These are phyloP conservation scores for Pectinophora gossypiella DNA, from an alignment of 1,140 invertebrate species.

Conservation along the genomic window DNA sequence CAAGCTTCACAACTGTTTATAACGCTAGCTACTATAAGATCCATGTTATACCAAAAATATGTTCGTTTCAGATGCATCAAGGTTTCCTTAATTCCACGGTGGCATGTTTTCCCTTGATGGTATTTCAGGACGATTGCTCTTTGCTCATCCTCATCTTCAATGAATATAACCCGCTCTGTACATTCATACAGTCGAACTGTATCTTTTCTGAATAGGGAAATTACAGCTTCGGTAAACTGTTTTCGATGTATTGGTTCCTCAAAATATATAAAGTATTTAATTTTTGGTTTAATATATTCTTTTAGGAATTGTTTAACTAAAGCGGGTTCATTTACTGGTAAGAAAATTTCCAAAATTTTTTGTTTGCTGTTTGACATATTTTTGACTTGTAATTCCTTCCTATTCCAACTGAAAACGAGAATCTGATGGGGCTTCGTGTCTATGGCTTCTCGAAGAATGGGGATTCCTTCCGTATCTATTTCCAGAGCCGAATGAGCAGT, in stretches of 20 bases:
- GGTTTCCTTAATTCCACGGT: slow-evolving; percentile 34
- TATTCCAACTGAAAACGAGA: no score
- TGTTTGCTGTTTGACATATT: no score
- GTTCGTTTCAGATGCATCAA: slow-evolving; percentile 17
- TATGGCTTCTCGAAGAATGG: no score
- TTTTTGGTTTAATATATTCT: slow-evolving; percentile 11
- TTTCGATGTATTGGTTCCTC: slow-evolving; percentile 3
- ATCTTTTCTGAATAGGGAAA: slow-evolving; percentile 12
- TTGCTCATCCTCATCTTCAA: slow-evolving; percentile 13
- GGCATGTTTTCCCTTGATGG: slow-evolving; percentile 21
- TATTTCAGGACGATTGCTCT: slow-evolving; percentile 13
- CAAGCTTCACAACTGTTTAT: not conserved
- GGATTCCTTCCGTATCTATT: no score
- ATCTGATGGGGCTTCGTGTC: no score
- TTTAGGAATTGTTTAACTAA: slow-evolving; percentile 14
- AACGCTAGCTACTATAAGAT: not conserved
- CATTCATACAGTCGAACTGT: no score
- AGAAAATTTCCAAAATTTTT: no score
- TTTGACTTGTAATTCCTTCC: no score
- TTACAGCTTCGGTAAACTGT: slow-evolving; percentile 8
- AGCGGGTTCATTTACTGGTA: no score
- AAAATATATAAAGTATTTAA: slow-evolving; percentile 2
- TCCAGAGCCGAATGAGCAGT: no score
- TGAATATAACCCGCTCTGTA: slow-evolving; percentile 7
- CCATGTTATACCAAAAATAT: slow-evolving; percentile 36